Percentiles rank a stretch among this genome's conserved stretches.
phyloP scores from a whole-genome alignment of 2,888 invertebrate genomes.

The Acanthopleura granulata region DNA sequence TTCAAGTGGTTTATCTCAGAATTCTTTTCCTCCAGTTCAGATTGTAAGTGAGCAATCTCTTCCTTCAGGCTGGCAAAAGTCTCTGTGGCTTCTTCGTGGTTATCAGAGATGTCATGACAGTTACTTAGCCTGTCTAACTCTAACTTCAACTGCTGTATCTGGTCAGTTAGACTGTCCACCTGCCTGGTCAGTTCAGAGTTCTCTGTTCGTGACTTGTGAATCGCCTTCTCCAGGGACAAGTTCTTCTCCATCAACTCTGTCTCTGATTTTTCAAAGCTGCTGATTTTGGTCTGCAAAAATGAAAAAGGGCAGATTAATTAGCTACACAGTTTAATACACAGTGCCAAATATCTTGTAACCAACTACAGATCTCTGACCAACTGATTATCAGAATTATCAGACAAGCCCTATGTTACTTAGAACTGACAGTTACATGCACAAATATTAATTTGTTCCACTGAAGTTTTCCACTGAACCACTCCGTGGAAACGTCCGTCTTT shows the following conservation, averaged over 20 bases:
- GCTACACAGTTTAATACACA: too few species aligned
- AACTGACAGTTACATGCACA: too few species aligned
- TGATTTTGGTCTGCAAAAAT: constrained; percentile 27
- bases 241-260: constrained; percentile 33
- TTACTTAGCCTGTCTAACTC: background rate
- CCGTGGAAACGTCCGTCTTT: too few species aligned
- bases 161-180: constrained; percentile 13
- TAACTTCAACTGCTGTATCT: background rate
- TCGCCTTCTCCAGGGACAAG: constrained; percentile 16
- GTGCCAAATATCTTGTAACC: too few species aligned
- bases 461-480: too few species aligned
- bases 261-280: constrained; percentile 24
- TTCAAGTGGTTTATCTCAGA: constrained; percentile 21
- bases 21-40: constrained; percentile 11
- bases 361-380: too few species aligned
- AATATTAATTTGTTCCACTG: too few species aligned
- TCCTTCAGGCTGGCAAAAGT: background rate
- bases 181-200: constrained; percentile 20
- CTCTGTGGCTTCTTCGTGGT: constrained; percentile 20
- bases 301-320: background rate
- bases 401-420: too few species aligned
- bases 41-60: background rate
- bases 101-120: background rate
- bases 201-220: background rate
- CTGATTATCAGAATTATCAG: too few species aligned